Percentiles rank a stretch among this genome's conserved stretches.
Evolutionary conservation across 2,113 vertebrate species (phyloP).

Genomic region (Diglossa brunneiventris): DNA sequence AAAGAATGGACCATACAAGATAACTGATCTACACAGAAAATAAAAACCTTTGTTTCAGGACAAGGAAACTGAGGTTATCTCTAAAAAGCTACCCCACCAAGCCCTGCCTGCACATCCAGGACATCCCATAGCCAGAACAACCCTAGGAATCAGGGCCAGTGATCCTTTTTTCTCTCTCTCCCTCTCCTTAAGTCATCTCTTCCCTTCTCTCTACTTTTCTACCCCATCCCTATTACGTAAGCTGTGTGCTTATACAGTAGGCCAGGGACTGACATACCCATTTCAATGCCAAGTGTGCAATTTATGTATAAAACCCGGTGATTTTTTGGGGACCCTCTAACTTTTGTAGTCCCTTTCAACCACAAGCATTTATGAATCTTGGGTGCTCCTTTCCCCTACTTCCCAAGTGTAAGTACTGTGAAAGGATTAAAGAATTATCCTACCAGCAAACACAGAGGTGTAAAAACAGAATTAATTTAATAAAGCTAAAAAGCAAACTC

Average conservation of each 20-base stretch:
- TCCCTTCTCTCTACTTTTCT: not conserved
- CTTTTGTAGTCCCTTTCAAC: not conserved
- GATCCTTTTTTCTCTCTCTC: not conserved
- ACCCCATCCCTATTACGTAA: not conserved
- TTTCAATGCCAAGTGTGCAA: not conserved
- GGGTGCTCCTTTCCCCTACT: not conserved
- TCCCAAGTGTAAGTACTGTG: accelerated
- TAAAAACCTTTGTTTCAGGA: not conserved
- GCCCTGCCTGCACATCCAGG: not conserved
- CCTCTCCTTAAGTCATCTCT: not conserved
- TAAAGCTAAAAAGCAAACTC: not conserved
- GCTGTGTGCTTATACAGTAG: no score
- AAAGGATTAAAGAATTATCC: not conserved
- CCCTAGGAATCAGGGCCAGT: not conserved
- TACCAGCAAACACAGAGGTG: not conserved
- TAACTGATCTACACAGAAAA: not conserved
- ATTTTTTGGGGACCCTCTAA: not conserved
- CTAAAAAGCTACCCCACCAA: not conserved
- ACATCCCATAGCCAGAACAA: not conserved
- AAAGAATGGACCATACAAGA: not conserved
- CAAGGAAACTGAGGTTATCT: not conserved
- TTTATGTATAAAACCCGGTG: not conserved
- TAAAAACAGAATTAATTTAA: not conserved
- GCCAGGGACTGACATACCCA: not conserved
- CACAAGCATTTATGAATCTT: not conserved